Percentiles rank a stretch among this genome's conserved stretches.
Evolutionary conservation across 53 echinoderm and acorn worm genomes (phyloP).

Genomic region (Henricia sp.): DNA sequence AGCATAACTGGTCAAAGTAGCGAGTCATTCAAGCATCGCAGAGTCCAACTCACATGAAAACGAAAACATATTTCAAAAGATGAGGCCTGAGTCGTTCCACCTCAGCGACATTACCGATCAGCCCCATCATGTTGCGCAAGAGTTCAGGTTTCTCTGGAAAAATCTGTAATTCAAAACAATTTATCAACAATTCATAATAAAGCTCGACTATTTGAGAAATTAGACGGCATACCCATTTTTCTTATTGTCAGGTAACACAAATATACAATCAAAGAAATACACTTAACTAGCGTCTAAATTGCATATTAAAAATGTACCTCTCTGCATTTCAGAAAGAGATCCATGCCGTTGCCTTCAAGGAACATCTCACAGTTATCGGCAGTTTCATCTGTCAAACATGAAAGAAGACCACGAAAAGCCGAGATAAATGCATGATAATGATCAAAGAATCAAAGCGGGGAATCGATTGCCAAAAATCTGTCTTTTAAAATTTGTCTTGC

Average conservation of each 20-base stretch:
- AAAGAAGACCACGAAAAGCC: neutral
- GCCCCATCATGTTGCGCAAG: constrained; percentile 97
- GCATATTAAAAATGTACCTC: constrained; percentile 75
- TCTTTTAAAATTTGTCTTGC: neutral
- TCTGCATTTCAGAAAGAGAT: constrained; percentile 78
- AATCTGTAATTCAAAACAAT: constrained; percentile 69
- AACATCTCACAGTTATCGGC: constrained; percentile 92
- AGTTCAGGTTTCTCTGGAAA: constrained; percentile 89
- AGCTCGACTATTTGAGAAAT: no score
- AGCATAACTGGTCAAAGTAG: no score
- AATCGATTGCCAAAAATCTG: neutral
- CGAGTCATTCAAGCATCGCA: no score
- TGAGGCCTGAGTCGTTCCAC: constrained; percentile 73
- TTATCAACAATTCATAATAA: no score
- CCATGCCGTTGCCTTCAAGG: constrained; percentile 74
- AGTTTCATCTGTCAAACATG: constrained; percentile 81
- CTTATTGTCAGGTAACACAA: no score
- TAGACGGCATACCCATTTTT: no score
- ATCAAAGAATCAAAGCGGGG: no score
- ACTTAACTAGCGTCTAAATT: no score
- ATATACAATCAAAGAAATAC: no score
- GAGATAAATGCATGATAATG: neutral
- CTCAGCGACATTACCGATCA: constrained; percentile 98
- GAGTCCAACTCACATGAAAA: constrained; percentile 91
- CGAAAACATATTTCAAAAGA: constrained; percentile 71